phyloP scores from a whole-genome alignment of 2,888 invertebrate species.

The Sminthurinus aureus region DNA sequence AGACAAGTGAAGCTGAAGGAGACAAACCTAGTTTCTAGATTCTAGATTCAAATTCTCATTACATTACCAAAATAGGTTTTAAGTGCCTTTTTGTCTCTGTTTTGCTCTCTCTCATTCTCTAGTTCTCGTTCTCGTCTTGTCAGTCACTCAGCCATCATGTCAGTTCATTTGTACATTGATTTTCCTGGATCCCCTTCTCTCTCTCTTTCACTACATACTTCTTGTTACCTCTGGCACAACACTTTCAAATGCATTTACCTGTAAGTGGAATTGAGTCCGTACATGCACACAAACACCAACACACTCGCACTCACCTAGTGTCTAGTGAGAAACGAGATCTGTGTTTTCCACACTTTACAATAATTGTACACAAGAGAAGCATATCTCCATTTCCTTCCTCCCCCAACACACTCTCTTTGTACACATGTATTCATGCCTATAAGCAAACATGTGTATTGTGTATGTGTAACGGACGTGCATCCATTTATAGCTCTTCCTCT shows the following conservation, averaged over 20 bases:
- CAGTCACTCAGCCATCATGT: slow-evolving; percentile 27
- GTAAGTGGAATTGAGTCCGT: slow-evolving; percentile 6
- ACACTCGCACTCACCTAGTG: no score
- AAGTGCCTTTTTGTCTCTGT: slow-evolving; percentile 29
- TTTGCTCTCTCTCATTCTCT: no score
- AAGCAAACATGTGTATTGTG: not conserved
- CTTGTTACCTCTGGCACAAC: not conserved
- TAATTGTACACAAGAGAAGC: no score
- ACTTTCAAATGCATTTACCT: not conserved
- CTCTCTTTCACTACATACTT: not conserved
- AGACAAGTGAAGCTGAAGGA: not conserved
- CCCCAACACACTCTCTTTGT: not conserved
- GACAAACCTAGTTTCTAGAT: slow-evolving; percentile 9
- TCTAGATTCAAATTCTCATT: slow-evolving; percentile 19
- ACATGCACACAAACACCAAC: no score
- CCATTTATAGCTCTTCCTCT: not conserved
- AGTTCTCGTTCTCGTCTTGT: not conserved
- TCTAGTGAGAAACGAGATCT: no score
- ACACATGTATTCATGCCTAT: not conserved
- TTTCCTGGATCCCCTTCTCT: slow-evolving; percentile 9
- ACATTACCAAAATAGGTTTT: slow-evolving; percentile 22
- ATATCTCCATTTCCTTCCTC: not conserved
- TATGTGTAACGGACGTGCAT: no score
- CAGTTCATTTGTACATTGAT: slow-evolving; percentile 33
- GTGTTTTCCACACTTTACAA: no score